Conservation (phyloP, 2,113 vertebrate species). For the Oreamnos americanus region DNA sequence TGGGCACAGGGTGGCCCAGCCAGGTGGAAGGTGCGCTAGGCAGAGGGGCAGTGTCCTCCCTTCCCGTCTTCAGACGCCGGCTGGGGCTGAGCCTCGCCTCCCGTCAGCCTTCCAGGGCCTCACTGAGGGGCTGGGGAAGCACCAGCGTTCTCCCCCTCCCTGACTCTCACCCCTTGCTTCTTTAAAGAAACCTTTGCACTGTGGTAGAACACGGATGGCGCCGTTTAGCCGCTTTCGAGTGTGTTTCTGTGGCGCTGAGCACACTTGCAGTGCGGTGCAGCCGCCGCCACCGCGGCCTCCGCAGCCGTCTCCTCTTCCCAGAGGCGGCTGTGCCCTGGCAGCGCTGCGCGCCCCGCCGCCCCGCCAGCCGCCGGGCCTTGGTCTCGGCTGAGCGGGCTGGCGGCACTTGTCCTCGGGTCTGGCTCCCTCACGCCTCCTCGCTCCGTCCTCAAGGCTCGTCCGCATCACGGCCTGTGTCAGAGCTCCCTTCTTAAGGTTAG, state of each 20-base stretch:
- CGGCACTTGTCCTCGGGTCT: neutral
- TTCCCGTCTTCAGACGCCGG: too few relatives aligned
- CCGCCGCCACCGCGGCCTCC: accelerated
- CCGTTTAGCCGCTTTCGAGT: accelerated
- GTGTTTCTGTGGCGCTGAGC: neutral
- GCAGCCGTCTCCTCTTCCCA: neutral
- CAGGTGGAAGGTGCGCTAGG: neutral
- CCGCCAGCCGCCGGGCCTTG: neutral
- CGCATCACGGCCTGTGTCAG: neutral
- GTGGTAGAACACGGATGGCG: neutral
- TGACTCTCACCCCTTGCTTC: neutral
- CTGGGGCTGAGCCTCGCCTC: neutral
- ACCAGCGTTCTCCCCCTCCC: neutral
- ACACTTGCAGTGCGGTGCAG: accelerated
- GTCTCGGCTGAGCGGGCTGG: too few relatives aligned
- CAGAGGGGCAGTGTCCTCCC: too few relatives aligned
- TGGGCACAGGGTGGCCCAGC: neutral
- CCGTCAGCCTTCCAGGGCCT: neutral
- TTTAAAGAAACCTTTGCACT: neutral
- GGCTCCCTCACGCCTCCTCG: neutral
- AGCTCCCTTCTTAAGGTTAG: neutral
- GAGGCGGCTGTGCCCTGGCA: neutral
- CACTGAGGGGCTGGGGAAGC: neutral
- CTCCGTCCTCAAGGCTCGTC: neutral
- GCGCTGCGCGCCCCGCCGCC: neutral